Percentiles rank a stretch among this genome's conserved stretches.
Conservation (phyloP, 2,113 vertebrate species). For the Zosterops lateralis region DNA sequence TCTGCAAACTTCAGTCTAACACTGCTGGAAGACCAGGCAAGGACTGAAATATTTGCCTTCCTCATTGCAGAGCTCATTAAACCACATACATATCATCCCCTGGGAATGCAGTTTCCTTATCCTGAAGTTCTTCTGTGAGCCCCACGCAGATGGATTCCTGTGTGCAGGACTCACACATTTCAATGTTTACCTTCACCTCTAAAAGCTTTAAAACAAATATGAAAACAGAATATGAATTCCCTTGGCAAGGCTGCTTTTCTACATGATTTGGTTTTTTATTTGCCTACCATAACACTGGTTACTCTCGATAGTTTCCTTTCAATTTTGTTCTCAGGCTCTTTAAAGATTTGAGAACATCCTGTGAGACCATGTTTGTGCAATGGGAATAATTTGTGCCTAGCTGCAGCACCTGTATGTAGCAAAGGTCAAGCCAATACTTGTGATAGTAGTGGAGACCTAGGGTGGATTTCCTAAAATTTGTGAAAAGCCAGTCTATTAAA, state of each 20-base stretch:
- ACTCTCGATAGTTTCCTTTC: background rate
- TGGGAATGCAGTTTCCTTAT: background rate
- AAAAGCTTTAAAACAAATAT: background rate
- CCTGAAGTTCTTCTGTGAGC: background rate
- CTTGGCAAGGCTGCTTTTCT: background rate
- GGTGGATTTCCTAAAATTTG: background rate
- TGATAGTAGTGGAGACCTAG: background rate
- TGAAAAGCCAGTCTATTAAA: background rate
- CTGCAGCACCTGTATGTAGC: rapidly evolving
- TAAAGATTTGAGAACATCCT: background rate
- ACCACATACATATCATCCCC: background rate
- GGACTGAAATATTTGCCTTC: background rate
- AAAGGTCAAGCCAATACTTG: background rate
- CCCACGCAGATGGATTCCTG: background rate
- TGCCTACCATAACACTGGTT: background rate
- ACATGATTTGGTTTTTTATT: background rate
- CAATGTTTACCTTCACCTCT: background rate
- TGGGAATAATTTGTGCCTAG: background rate
- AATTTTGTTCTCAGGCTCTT: background rate
- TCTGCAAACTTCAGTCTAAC: background rate
- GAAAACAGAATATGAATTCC: background rate
- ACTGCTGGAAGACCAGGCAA: background rate
- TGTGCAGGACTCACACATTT: rapidly evolving
- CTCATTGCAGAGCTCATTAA: background rate
- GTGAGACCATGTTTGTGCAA: rapidly evolving